A percentile compares a stretch with the other conserved stretches of the same genome.
phyloP scores from a whole-genome alignment of 2,888 invertebrate species.

The Melipona beecheii region DNA sequence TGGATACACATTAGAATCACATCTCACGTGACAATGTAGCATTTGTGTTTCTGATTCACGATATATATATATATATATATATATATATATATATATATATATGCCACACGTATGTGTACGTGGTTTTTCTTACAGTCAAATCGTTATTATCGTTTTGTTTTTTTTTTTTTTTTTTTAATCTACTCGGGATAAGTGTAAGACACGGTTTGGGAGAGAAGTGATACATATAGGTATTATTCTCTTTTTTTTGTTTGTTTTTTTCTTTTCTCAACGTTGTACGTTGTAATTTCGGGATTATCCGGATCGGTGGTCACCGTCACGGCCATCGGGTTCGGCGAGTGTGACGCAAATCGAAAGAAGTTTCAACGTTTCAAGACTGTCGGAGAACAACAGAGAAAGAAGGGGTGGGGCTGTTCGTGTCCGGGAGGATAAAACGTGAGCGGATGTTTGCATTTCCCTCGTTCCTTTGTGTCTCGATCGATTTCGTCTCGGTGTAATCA shows the following conservation, averaged over 20 bases:
- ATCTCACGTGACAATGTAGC: constrained; percentile 45
- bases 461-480: background rate
- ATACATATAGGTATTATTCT: background rate
- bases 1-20: constrained; percentile 39
- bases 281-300: background rate
- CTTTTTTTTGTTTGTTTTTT: background rate
- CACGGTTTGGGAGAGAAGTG: constrained; percentile 8
- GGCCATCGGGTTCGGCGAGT: background rate
- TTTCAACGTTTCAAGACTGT: constrained; percentile 12
- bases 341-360: background rate
- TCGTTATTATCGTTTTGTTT: background rate
- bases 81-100: too few species aligned
- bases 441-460: background rate
- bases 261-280: background rate
- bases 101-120: constrained; percentile 54
- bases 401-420: constrained; percentile 16
- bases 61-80: background rate
- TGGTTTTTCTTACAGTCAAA: background rate
- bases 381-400: constrained; percentile 16
- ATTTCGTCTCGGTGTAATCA: background rate
- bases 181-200: constrained; percentile 19
- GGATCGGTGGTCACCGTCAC: constrained; percentile 1
- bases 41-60: constrained; percentile 46
- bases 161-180: background rate
- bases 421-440: constrained; percentile 5